Evolutionary conservation across 2,888 invertebrate species (phyloP), one percentile per base, ranked within the genome.

Genomic region (Arrhopalites spinosus): DNA sequence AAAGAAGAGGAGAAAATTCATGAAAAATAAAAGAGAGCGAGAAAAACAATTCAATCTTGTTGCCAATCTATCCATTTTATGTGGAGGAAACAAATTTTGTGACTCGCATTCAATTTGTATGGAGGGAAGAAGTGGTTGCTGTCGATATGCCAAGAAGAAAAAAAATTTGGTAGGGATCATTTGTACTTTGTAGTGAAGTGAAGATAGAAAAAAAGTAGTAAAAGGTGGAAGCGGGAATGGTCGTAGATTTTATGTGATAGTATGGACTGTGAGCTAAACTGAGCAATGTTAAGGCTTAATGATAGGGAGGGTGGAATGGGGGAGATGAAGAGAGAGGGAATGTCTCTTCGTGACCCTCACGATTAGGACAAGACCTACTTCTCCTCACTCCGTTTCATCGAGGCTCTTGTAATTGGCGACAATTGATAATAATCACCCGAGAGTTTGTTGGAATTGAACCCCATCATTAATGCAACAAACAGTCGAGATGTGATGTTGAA

Each of bases 391-490:
- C n/a, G 5, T 36, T 11, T 36, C 36, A 7, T 11, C 56, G 69
- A 74, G 66, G 20, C 45, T 47, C 59, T 11, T 70, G 64, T 77
- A 77, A 77, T 77, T 77, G 77, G 71, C 71, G 68, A 59, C 74
- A 71, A 77, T 77, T 77, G 77, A 77, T 77, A 77, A 77, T 77
- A 77, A 74, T 77, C 63, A 63, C 72, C 36, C 25, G 15, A 45
- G 69, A 70, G 69, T 27, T 53, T 70, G 53, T 53, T n/a, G 11
- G 53, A 56, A 70, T 70, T 50, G n/a, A 53, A 70, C 36, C 23
- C 50, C 50, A 68, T 66, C 66, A 66, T 66, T 66, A 66, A 66
- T 66, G 66, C 36, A 27, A 63, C 63, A 63, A 36, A 66, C 20
- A 43, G 66, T 27, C 17, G 15, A 45, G n/a, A n/a, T n/a, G n/a